Evolutionary conservation across 1,140 invertebrate species (phyloP), one percentile per base, ranked within the genome.

Genomic region (Pissodes strobi): DNA sequence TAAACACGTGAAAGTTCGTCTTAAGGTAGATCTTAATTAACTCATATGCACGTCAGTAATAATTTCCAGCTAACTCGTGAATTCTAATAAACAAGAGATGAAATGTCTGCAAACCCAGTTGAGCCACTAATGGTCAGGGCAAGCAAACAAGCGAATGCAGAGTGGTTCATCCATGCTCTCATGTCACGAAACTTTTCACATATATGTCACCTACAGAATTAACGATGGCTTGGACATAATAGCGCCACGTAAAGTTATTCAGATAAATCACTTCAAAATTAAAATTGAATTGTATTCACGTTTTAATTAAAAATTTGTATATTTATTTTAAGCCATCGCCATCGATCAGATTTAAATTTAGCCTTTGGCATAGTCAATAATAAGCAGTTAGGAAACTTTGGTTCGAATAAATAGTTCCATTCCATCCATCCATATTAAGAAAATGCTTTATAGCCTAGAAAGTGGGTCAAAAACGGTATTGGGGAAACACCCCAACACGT

Each of bases 231-330:
- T 15, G 39, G 39, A 15, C 39, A 17, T 43, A 9, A n/a, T 13
- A 37, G 39, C n/a, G 15, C 8, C 15, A 17, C 18, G 39, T 43
- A 8, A 17, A 43, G 15, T 43, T 43, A 6, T 43, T 17, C 39
- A 43, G 39, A 43, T 43, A 43, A 43, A 43, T 43, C 39, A 43
- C 18, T 10, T 43, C n/a, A n/a, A n/a, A n/a, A n/a, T n/a, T n/a
- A n/a, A n/a, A n/a, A n/a, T n/a, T n/a, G n/a, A n/a, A n/a, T n/a
- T n/a, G n/a, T n/a, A n/a, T n/a, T n/a, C n/a, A n/a, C n/a, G n/a
- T n/a, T n/a, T n/a, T n/a, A n/a, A n/a, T n/a, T n/a, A n/a, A n/a
- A n/a, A n/a, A n/a, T n/a, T n/a, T n/a, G n/a, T n/a, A n/a, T n/a
- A n/a, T n/a, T n/a, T n/a, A n/a, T n/a, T n/a, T n/a, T n/a, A n/a